Conservation (phyloP, 1,140 invertebrate species). For the Apis cerana region DNA sequence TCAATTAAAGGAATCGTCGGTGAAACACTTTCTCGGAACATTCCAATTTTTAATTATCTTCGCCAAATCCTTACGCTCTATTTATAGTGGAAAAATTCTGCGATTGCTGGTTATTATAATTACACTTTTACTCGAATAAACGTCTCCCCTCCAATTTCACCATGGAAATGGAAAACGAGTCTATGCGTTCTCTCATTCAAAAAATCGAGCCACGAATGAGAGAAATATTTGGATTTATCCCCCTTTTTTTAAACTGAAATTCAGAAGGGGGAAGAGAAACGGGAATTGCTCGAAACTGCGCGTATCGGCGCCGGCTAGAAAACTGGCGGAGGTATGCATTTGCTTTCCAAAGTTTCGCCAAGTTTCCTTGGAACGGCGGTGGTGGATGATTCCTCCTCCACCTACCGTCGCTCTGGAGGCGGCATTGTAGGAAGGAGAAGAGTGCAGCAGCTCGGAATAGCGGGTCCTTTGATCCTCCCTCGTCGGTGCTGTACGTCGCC, state of each 20-base stretch:
- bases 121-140: too few species aligned
- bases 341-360: conserved; percentile 50
- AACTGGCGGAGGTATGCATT: background rate
- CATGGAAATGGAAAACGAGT: too few species aligned
- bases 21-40: too few species aligned
- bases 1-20: too few species aligned
- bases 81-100: too few species aligned
- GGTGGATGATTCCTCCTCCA: conserved; percentile 7
- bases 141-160: too few species aligned
- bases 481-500: conserved; percentile 55
- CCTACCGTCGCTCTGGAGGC: background rate
- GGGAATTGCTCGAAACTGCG: conserved; percentile 2
- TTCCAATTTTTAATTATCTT: too few species aligned
- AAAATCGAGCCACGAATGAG: too few species aligned
- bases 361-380: conserved; percentile 14
- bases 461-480: conserved; percentile 72
- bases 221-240: background rate
- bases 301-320: background rate
- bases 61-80: too few species aligned
- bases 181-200: too few species aligned
- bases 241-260: background rate
- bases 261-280: background rate
- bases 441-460: conserved; percentile 69
- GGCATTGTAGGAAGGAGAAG: conserved; percentile 56
- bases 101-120: too few species aligned